Evolutionary conservation across 2,888 invertebrate species (phyloP), one percentile per base, ranked within the genome.

Genomic region (Drosophila antonietae): DNA sequence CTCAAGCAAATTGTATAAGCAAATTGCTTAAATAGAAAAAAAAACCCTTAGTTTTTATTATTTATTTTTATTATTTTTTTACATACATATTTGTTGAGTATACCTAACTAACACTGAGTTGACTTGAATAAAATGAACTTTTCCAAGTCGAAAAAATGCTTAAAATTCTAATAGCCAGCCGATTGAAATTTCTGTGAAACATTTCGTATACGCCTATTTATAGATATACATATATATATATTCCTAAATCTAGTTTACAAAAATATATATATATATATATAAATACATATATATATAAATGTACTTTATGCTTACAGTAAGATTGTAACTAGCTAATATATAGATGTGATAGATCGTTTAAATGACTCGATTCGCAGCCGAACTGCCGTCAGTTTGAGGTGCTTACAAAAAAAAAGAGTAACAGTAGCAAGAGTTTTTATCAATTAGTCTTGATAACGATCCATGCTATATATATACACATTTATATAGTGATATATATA

Each of bases 141-240:
- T 51, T 78, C 52, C 66, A 67, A 47, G 47, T 67, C 43, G 46
- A 56, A 51, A 59, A 37, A 28, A 18, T 68, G 44, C 77, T 80
- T 84, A 77, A 35, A 67, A 61, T 67, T 57, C 85, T 80, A 84
- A 73, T 88, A 86, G 88, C 84, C 88, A 82, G 77, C 71, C 73
- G 67, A 71, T 75, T 75, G 62, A 58, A 77, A 83, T 88, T 86
- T 86, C 86, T 86, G 70, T 88, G 89, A 86, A 86, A 88, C 81
- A 57, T 75, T 81, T 86, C 86, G 86, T 86, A 86, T 86, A 86
- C 89, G 75, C 81, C 79, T 75, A 52, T 60, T 44, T 53, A 68
- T 60, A 56, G 28, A 46, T 57, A 39, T 57, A 39, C 35, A 41
- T 59, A 53, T 56, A 15, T 39, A 58, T 68, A 55, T 62, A 57